Percentiles rank a stretch among this genome's conserved stretches.
These are phyloP conservation scores for Diglossa cyanea DNA, from an alignment of 2,797 vertebrate genomes.

Conservation along the genomic window DNA sequence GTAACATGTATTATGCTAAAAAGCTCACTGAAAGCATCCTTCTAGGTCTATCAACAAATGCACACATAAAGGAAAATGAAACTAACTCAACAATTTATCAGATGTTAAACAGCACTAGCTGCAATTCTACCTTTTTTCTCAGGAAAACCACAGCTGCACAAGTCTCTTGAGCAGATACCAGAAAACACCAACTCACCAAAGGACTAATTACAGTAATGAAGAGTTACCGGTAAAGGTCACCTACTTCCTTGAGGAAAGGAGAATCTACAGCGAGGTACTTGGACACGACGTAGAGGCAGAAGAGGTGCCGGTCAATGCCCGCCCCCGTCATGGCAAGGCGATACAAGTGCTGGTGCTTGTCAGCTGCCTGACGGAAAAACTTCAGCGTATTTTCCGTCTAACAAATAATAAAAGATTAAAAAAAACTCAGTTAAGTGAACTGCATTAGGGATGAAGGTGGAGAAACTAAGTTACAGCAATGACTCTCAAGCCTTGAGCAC, in stretches of 20 bases:
- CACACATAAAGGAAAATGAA: not conserved
- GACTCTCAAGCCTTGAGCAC: not conserved
- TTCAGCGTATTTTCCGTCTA: constrained; percentile 83
- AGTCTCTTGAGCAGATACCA: not conserved
- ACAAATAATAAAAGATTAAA: not conserved
- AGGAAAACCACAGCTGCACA: not conserved
- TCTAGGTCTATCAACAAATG: not conserved
- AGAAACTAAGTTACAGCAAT: not conserved
- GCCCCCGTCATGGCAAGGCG: constrained; percentile 91
- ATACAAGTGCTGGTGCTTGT: constrained; percentile 90
- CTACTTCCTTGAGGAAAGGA: constrained; percentile 91
- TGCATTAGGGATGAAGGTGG: not conserved
- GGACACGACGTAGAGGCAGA: constrained; percentile 97
- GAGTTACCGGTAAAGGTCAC: not conserved
- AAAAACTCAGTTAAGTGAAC: not conserved
- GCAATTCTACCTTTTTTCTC: not conserved
- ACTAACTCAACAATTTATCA: not conserved
- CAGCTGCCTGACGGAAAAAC: constrained; percentile 81
- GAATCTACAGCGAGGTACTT: constrained; percentile 95
- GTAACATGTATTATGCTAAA: not conserved
- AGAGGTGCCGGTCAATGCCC: constrained; percentile 95
- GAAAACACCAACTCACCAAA: not conserved
- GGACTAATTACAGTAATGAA: not conserved
- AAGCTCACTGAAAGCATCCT: not conserved
- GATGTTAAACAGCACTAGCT: not conserved